Evolutionary conservation across 1,140 invertebrate genomes (phyloP).

Genomic region (Ceratitis capitata): DNA sequence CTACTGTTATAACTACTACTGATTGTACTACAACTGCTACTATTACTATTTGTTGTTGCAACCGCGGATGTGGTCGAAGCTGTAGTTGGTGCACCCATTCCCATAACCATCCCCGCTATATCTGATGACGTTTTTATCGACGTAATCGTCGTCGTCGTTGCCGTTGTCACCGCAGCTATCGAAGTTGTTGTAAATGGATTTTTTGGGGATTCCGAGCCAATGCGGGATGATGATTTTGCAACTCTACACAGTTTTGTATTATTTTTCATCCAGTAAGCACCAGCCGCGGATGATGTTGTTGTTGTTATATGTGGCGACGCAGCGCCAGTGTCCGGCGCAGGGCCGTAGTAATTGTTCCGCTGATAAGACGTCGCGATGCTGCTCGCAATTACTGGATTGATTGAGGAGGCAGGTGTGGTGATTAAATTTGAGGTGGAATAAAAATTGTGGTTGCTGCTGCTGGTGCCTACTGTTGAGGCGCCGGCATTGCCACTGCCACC

Average conservation of each 20-base stretch:
- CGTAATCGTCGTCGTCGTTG: constrained; percentile 60
- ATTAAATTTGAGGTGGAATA: constrained; percentile 43
- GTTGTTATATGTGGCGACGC: constrained; percentile 23
- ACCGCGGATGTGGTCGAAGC: constrained; percentile 32
- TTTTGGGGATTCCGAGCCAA: constrained; percentile 65
- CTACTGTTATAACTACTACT: constrained; percentile 65
- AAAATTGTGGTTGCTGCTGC: constrained; percentile 56
- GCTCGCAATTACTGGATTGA: constrained; percentile 47
- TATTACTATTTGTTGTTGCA: constrained; percentile 41
- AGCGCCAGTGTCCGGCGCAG: constrained; percentile 43
- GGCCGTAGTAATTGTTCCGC: constrained; percentile 46
- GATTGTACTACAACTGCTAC: constrained; percentile 65
- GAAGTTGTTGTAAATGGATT: constrained; percentile 64
- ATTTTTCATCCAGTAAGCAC: background rate
- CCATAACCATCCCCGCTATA: too few species aligned
- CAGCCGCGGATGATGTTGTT: background rate
- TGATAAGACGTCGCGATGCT: constrained; percentile 46
- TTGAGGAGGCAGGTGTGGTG: constrained; percentile 41
- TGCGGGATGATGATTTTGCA: constrained; percentile 46
- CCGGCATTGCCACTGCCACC: constrained; percentile 65
- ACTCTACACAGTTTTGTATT: background rate
- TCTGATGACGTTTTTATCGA: too few species aligned
- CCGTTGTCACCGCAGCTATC: constrained; percentile 60
- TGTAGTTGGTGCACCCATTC: constrained; percentile 40
- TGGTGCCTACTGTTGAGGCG: constrained; percentile 60